These are phyloP conservation scores for Trachelus iudaicus DNA, from an alignment of 2,888 invertebrate genomes.

Conservation along the genomic window DNA sequence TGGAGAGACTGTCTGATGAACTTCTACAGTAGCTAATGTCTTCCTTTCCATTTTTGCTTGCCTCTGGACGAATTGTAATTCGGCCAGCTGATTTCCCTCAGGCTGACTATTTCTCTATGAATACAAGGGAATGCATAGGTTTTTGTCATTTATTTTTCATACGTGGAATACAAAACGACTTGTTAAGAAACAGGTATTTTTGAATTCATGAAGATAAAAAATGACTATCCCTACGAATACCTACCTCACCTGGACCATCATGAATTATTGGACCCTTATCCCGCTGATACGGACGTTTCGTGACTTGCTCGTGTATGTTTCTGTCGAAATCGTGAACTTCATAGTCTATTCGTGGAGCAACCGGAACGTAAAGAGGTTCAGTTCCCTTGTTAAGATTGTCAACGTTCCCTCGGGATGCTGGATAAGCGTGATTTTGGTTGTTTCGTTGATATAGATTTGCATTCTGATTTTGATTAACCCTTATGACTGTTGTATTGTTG, in stretches of 20 bases:
- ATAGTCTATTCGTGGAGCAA: slow-evolving; percentile 57
- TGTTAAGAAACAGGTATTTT: too few relatives aligned
- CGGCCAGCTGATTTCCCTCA: slow-evolving; percentile 42
- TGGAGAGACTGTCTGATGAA: slow-evolving; percentile 70
- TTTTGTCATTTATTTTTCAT: too few relatives aligned
- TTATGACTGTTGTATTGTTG: slow-evolving; percentile 62
- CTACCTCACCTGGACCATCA: not conserved
- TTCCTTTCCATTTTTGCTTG: slow-evolving; percentile 72
- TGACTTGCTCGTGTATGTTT: slow-evolving; percentile 34
- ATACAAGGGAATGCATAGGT: not conserved
- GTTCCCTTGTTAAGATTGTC: slow-evolving; percentile 22
- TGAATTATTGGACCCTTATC: not conserved
- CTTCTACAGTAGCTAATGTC: slow-evolving; percentile 76
- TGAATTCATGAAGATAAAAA: too few relatives aligned
- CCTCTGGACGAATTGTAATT: slow-evolving; percentile 37
- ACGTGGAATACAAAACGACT: too few relatives aligned
- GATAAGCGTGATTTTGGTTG: not conserved
- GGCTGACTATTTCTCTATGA: slow-evolving; percentile 50
- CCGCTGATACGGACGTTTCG: not conserved
- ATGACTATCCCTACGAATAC: too few relatives aligned
- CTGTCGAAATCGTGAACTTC: slow-evolving; percentile 62
- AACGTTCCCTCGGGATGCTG: not conserved
- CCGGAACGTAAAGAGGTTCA: slow-evolving; percentile 62
- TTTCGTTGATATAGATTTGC: slow-evolving; percentile 33
- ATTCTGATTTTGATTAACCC: slow-evolving; percentile 57